phyloP scores from a whole-genome alignment of 2,113 vertebrate species.

The Tachysurus vachellii region DNA sequence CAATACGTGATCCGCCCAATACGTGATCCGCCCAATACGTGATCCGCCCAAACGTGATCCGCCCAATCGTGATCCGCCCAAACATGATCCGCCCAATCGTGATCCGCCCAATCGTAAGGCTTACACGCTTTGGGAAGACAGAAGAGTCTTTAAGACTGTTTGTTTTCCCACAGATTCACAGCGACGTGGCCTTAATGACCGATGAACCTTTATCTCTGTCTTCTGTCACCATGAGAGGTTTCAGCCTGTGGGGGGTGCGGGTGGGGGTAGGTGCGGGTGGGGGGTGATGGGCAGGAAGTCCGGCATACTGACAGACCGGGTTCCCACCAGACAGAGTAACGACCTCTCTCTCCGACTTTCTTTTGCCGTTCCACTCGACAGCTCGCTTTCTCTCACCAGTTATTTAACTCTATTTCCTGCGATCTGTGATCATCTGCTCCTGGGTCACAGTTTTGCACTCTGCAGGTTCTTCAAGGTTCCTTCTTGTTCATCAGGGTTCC shows the following conservation, averaged over 20 bases:
- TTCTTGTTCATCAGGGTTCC: not conserved
- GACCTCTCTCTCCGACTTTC: not conserved
- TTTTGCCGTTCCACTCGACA: not conserved
- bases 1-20: too few relatives aligned
- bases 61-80: too few relatives aligned
- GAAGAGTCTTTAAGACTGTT: not conserved
- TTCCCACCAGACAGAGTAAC: not conserved
- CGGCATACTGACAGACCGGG: not conserved
- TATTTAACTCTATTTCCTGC: not conserved
- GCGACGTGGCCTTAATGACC: not conserved
- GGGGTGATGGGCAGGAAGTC: not conserved
- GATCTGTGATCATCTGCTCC: not conserved
- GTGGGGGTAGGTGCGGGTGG: not conserved
- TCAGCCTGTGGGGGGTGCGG: not conserved
- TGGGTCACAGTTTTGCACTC: not conserved
- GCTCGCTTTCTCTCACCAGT: not conserved
- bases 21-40: too few relatives aligned
- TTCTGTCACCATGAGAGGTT: not conserved
- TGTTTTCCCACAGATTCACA: slow-evolving; percentile 27
- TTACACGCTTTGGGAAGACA: not conserved
- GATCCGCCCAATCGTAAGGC: not conserved
- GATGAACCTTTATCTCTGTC: not conserved
- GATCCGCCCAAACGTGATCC: too few relatives aligned
- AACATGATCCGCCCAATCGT: too few relatives aligned
- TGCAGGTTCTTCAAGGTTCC: not conserved